Evolutionary conservation across 2,797 vertebrate genomes (phyloP).

Genomic region (Pangasius sanitwongsei): DNA sequence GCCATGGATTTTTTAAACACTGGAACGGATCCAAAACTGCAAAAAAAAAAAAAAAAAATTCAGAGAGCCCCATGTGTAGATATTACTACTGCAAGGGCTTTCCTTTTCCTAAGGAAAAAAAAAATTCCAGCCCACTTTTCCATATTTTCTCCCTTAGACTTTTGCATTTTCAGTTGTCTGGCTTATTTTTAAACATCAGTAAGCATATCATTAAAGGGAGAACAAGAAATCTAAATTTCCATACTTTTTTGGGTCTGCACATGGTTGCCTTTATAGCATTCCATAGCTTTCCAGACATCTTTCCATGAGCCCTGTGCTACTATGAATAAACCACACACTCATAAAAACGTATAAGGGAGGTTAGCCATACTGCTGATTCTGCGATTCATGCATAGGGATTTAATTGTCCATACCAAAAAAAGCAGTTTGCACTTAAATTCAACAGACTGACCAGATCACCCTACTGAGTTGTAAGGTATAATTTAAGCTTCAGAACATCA

Average conservation of each 20-base stretch:
- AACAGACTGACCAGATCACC: not conserved
- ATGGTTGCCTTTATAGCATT: not conserved
- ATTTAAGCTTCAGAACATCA: not conserved
- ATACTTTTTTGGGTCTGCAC: not conserved
- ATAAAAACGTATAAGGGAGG: not conserved
- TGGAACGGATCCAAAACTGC: not conserved
- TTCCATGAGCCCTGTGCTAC: not conserved
- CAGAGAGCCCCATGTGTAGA: not conserved
- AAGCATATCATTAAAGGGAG: not conserved
- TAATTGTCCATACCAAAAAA: not conserved
- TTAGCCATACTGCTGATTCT: not conserved
- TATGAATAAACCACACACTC: conserved; percentile 4
- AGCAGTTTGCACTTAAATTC: not conserved
- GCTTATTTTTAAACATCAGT: not conserved
- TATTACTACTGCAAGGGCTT: not conserved
- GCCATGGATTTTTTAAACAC: not conserved
- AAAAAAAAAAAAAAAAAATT: not conserved
- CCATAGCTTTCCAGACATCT: not conserved
- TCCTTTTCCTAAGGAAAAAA: not conserved
- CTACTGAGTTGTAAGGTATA: not conserved
- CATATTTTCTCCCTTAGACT: not conserved
- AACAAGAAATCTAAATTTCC: not conserved
- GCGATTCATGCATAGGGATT: not conserved
- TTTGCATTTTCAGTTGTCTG: not conserved
- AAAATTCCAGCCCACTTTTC: not conserved